Evolutionary conservation across 2,797 vertebrate genomes (phyloP), one percentile per base, ranked within the genome.

Genomic region (Thaleichthys pacificus): DNA sequence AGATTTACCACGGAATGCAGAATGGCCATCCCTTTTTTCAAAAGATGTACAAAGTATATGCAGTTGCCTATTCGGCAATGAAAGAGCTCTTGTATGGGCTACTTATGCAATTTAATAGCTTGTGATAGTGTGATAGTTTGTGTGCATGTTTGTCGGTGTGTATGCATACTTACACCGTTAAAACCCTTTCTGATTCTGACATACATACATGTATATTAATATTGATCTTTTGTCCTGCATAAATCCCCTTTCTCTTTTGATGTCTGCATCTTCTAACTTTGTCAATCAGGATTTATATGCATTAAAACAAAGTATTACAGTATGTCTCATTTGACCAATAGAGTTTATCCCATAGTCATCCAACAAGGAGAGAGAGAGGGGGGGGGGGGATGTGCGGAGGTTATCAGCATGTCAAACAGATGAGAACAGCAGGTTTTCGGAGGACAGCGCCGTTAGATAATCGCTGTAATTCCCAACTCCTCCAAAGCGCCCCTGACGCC

Each of bases 381-480:
- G 30, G 12, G 24, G n/a, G 26, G 49, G 60, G 76, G 26, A 26
- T 30, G 73, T 38, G 35, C 35, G 12, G 42, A 47, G 42, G 77
- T 0, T 73, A 77, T 82, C 72, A 77, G 73, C 74, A 78, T 85
- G 84, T 84, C 84, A 82, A 56, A 83, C 81, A 76, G 84, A 83
- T 78, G 82, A 79, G 78, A 70, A 76, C 77, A 60, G 78, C 73
- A 76, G 85, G 76, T 69, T 83, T 80, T 75, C 56, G 62, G 76
- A 84, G 81, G 70, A 47, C 80, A 71, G 26, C 57, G 49, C 49
- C 14, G 75, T 82, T 76, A 79, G 82, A 81, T 81, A 79, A 86
- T 77, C 82, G 22, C 19, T 17, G 81, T 75, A 82, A 21, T 73
- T 68, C 68, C 51, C 19, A 51, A 47, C 75, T 69, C 64, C 62